A percentile compares a stretch with the other conserved stretches of the same genome.
These are phyloP conservation scores for Gymnopithys bicolor DNA, from an alignment of 2,797 vertebrate genomes.

Conservation along the genomic window DNA sequence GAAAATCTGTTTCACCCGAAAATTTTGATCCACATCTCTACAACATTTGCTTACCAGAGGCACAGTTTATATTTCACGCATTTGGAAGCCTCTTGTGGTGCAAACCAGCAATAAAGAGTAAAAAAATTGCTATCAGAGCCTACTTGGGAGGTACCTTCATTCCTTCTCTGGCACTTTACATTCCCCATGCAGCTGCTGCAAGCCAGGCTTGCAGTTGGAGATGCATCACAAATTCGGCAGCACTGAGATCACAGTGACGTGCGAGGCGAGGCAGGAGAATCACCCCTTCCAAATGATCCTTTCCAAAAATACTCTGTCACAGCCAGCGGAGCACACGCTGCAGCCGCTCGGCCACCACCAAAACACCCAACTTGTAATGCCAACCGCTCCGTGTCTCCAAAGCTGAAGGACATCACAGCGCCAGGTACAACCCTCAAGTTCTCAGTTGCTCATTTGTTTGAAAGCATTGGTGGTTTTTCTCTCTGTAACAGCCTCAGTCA, in stretches of 20 bases:
- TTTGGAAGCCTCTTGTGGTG: background rate
- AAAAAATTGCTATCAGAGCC: background rate
- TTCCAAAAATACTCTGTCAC: slow-evolving; percentile 43
- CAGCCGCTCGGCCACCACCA: background rate
- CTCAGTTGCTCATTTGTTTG: background rate
- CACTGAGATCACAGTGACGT: slow-evolving; percentile 59
- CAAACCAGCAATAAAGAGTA: background rate
- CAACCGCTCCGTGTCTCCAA: background rate
- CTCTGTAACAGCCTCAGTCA: slow-evolving; percentile 11
- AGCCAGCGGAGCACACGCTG: background rate
- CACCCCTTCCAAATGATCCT: slow-evolving; percentile 5
- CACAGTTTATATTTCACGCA: background rate
- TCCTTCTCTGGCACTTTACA: background rate
- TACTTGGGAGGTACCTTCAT: background rate
- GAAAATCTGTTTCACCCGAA: background rate
- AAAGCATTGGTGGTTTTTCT: background rate
- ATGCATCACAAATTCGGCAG: slow-evolving; percentile 27
- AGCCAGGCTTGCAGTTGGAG: background rate
- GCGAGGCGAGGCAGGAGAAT: slow-evolving; percentile 41
- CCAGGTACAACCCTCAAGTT: background rate
- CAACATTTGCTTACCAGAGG: background rate
- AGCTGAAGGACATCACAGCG: background rate
- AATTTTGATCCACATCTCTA: background rate
- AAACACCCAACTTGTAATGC: background rate
- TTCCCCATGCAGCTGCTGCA: slow-evolving; percentile 18